Evolutionary conservation across 1,140 invertebrate genomes (phyloP).

Genomic region (Hylaeus volcanicus): DNA sequence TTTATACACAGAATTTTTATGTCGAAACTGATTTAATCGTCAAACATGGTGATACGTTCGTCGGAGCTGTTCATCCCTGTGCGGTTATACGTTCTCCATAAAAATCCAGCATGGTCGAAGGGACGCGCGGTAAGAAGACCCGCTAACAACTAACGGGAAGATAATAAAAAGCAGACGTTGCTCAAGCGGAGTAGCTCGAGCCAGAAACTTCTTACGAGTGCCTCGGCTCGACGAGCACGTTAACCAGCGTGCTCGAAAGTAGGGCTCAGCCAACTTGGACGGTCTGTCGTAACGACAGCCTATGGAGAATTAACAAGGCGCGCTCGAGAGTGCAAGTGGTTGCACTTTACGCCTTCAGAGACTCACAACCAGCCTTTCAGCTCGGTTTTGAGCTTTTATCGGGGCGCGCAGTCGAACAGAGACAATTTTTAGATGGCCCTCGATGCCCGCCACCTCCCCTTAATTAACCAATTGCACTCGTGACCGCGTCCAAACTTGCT

Average conservation of each 20-base stretch:
- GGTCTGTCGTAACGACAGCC: conserved; percentile 56
- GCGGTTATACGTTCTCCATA: neutral
- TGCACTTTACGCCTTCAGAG: conserved; percentile 34
- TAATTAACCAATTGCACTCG: conserved; percentile 30
- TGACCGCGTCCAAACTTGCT: neutral
- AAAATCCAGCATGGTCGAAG: neutral
- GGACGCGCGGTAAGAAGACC: neutral
- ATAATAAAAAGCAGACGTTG: conserved; percentile 28
- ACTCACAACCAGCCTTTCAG: neutral
- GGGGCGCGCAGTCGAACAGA: neutral
- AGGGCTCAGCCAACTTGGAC: conserved; percentile 42
- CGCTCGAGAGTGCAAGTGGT: conserved; percentile 53
- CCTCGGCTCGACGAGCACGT: conserved; percentile 43
- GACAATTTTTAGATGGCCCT: neutral
- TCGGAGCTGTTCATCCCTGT: neutral
- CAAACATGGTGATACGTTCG: too few species aligned
- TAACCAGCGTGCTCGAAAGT: conserved; percentile 72
- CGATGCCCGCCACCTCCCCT: neutral
- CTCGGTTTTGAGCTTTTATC: neutral
- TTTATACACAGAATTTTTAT: too few species aligned
- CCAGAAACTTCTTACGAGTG: conserved; percentile 69
- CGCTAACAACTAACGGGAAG: neutral
- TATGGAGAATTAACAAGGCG: conserved; percentile 67
- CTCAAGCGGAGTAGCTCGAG: conserved; percentile 54
- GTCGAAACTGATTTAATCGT: too few species aligned